Evolutionary conservation across 2,888 invertebrate species (phyloP).

Genomic region (Masnerella sp.): DNA sequence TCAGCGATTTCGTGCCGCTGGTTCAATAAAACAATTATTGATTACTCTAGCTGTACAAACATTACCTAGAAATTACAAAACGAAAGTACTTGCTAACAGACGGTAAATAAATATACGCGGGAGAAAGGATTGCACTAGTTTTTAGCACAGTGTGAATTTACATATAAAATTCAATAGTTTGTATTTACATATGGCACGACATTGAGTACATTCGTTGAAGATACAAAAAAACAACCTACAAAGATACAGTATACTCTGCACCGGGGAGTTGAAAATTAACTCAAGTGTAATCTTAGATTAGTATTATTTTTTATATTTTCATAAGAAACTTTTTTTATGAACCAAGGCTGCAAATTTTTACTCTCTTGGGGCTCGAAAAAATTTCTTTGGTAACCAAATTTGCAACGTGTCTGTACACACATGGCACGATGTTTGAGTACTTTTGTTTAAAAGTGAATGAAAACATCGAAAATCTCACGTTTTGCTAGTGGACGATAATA

Average conservation of each 20-base stretch:
- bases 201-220: conserved; percentile 49
- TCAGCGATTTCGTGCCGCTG: background rate
- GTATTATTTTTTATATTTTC: too few species aligned
- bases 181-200: conserved; percentile 59
- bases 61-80: conserved; percentile 12
- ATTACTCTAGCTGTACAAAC: conserved; percentile 37
- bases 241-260: background rate
- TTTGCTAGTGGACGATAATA: conserved; percentile 1
- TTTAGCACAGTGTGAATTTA: conserved; percentile 30
- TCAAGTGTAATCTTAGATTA: too few species aligned
- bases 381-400: background rate
- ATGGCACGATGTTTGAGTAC: conserved; percentile 28
- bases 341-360: too few species aligned
- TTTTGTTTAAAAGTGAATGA: conserved; percentile 8
- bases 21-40: conserved; percentile 1
- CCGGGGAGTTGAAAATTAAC: too few species aligned
- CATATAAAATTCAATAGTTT: conserved; percentile 34
- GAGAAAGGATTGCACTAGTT: conserved; percentile 38
- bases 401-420: conserved; percentile 6
- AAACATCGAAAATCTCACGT: background rate
- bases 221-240: conserved; percentile 18
- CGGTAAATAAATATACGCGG: conserved; percentile 23
- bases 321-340: too few species aligned
- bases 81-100: conserved; percentile 1
- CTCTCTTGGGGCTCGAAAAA: too few species aligned